These are phyloP conservation scores for Catocala fraxini DNA, from an alignment of 2,888 invertebrate genomes.

Conservation along the genomic window DNA sequence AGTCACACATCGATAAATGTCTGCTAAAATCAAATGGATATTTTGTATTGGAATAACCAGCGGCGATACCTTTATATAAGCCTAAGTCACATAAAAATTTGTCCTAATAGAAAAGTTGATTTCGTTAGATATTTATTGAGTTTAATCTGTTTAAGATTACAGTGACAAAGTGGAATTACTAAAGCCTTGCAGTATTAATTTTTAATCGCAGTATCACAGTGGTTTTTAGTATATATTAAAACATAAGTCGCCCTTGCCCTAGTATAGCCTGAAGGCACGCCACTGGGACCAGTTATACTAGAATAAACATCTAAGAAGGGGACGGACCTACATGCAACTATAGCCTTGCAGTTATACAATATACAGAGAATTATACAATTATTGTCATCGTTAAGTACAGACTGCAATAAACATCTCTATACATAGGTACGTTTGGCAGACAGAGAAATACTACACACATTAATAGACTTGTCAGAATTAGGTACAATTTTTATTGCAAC, in stretches of 20 bases:
- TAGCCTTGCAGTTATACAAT: slow-evolving; percentile 24
- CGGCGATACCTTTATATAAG: no score
- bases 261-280: neutral
- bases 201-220: no score
- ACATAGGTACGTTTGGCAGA: slow-evolving; percentile 25
- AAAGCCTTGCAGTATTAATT: no score
- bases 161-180: no score
- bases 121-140: no score
- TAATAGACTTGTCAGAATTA: slow-evolving; percentile 11
- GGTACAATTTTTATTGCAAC: slow-evolving; percentile 22
- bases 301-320: slow-evolving; percentile 28
- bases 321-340: slow-evolving; percentile 41
- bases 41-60: no score
- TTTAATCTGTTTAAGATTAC: no score
- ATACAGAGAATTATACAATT: slow-evolving; percentile 35
- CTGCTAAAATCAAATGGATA: no score
- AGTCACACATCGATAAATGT: no score
- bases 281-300: slow-evolving; percentile 14
- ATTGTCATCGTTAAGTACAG: slow-evolving; percentile 45
- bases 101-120: no score
- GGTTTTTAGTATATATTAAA: neutral
- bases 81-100: no score
- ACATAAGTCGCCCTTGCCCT: neutral
- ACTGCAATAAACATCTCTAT: slow-evolving; percentile 12
- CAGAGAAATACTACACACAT: slow-evolving; percentile 24